Percentiles rank a stretch among this genome's conserved stretches.
Evolutionary conservation across 2,797 vertebrate species (phyloP).

Genomic region (Tarsius wallacei): DNA sequence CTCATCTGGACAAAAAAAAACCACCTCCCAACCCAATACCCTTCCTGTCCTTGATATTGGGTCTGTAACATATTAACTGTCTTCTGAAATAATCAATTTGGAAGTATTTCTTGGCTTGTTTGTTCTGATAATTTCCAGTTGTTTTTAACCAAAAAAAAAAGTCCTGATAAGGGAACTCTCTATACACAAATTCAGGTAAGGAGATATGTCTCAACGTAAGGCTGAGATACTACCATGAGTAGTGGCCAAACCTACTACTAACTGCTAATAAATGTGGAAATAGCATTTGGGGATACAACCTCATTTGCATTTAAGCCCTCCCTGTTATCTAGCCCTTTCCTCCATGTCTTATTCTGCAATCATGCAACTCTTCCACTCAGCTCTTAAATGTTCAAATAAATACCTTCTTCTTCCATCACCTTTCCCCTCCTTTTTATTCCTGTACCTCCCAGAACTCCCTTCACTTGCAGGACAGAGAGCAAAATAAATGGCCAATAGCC

Average conservation of each 20-base stretch:
- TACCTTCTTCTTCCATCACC: not conserved
- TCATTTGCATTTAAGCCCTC: not conserved
- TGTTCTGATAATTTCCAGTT: conserved; percentile 37
- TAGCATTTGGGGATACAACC: not conserved
- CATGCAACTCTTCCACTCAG: not conserved
- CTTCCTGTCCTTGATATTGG: not conserved
- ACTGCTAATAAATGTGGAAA: not conserved
- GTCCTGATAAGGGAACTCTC: not conserved
- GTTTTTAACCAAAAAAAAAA: not conserved
- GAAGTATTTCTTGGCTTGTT: not conserved
- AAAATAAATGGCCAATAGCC: not conserved
- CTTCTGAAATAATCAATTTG: conserved; percentile 13
- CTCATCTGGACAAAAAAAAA: not conserved
- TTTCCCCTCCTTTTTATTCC: not conserved
- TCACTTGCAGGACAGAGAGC: not conserved
- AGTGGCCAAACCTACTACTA: not conserved
- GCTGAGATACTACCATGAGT: not conserved
- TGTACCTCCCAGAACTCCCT: not conserved
- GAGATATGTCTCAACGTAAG: not conserved
- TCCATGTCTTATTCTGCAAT: not conserved
- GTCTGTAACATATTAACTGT: not conserved
- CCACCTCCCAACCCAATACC: not conserved
- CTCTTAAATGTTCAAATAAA: not conserved
- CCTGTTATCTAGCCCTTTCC: not conserved
- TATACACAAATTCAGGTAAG: not conserved